Conservation (phyloP, 2,888 invertebrate species). For the Perizoma flavofasciatum region DNA sequence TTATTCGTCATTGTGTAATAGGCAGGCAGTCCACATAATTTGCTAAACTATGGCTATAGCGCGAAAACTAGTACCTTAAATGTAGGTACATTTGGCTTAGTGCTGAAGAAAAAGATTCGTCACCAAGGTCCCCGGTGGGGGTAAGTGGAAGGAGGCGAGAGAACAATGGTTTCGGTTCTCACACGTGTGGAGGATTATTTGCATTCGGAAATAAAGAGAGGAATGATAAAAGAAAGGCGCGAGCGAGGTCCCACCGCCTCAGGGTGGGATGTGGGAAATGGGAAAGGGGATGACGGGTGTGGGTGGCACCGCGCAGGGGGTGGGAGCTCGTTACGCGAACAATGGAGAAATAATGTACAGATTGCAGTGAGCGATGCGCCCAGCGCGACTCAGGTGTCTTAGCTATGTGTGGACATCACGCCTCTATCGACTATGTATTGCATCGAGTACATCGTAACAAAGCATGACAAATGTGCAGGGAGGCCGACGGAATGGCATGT, state of each 20-base stretch:
- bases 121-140: slow-evolving; percentile 78
- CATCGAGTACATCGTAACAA: slow-evolving; percentile 21
- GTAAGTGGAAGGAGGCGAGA: slow-evolving; percentile 74
- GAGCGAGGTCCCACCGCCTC: slow-evolving; percentile 82
- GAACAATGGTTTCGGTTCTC: slow-evolving; percentile 85
- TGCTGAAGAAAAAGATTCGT: slow-evolving; percentile 82
- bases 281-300: slow-evolving; percentile 53
- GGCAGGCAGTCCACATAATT: background rate
- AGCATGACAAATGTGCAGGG: slow-evolving; percentile 24
- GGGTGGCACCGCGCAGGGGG: slow-evolving; percentile 55
- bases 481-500: slow-evolving; percentile 13
- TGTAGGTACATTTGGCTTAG: slow-evolving; percentile 76
- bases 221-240: slow-evolving; percentile 84
- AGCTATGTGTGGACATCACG: slow-evolving; percentile 71
- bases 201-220: slow-evolving; percentile 85
- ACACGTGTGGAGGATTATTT: slow-evolving; percentile 85
- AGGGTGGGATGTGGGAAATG: slow-evolving; percentile 81
- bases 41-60: background rate
- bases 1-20: background rate
- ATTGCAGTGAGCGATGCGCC: slow-evolving; percentile 85
- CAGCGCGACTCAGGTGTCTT: slow-evolving; percentile 81
- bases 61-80: slow-evolving; percentile 9
- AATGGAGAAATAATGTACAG: slow-evolving; percentile 85
- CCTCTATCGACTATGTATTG: slow-evolving; percentile 43
- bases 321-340: slow-evolving; percentile 83